A percentile compares a stretch with the other conserved stretches of the same genome.
These are phyloP conservation scores for Anguilla rostrata DNA, from an alignment of 2,113 vertebrate genomes.

Conservation along the genomic window DNA sequence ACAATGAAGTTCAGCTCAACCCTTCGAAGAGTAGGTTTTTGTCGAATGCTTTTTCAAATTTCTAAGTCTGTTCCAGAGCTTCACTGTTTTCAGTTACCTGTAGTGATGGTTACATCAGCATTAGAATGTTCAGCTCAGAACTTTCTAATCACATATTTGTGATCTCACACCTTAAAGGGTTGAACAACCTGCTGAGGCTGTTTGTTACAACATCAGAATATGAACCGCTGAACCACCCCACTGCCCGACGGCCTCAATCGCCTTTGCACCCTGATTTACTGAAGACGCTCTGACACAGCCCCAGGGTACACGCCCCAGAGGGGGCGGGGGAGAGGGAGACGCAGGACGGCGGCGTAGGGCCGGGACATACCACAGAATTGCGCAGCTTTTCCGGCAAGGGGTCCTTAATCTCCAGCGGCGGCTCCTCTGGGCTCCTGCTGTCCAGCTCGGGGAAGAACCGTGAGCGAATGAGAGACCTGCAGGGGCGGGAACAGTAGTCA, in stretches of 20 bases:
- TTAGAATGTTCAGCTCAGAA: no score
- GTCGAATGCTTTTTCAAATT: background rate
- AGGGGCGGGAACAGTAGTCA: background rate
- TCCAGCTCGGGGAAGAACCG: constrained; percentile 84
- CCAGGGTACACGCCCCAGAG: no score
- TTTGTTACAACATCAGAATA: no score
- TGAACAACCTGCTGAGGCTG: no score
- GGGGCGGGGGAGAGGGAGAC: background rate
- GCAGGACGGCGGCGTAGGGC: background rate
- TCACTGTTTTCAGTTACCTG: background rate
- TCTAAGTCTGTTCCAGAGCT: background rate
- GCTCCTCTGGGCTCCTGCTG: constrained; percentile 76
- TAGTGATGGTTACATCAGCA: no score
- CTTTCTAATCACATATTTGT: background rate
- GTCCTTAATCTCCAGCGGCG: constrained; percentile 80
- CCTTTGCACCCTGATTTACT: no score
- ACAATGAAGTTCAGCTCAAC: background rate
- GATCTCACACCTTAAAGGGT: background rate
- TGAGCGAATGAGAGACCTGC: constrained; percentile 81
- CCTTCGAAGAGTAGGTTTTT: background rate
- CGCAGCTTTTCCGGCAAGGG: constrained; percentile 84
- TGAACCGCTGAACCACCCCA: no score
- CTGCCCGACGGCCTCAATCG: no score
- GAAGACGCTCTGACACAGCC: no score
- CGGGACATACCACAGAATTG: constrained; percentile 78